phyloP scores from a whole-genome alignment of 2,888 invertebrate species.

The Melieria crassipennis region DNA sequence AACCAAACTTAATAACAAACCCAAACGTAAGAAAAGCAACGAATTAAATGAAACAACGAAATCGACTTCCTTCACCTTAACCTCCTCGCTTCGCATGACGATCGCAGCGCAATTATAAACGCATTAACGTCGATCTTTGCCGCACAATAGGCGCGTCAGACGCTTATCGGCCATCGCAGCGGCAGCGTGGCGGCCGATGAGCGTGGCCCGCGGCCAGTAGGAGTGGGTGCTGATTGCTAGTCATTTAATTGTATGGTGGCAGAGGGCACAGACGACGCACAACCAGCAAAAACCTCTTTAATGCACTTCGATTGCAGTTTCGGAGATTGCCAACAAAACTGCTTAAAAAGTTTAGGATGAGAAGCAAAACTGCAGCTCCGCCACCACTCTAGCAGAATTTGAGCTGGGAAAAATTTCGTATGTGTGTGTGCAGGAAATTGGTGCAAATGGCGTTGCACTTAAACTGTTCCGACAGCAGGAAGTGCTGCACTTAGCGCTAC shows the following conservation, averaged over 20 bases:
- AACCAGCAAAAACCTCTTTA: no score
- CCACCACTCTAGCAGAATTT: no score
- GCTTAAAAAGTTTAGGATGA: no score
- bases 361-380: no score
- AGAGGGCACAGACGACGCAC: no score
- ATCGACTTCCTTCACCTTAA: constrained; percentile 11
- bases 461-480: constrained; percentile 24
- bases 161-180: neutral
- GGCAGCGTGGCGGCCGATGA: neutral
- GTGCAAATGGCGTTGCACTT: constrained; percentile 30
- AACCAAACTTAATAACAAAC: constrained; percentile 8
- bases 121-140: constrained; percentile 12
- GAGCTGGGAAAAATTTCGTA: no score
- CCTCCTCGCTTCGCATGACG: constrained; percentile 1
- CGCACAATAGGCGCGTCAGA: no score
- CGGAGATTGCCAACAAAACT: no score
- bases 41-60: constrained; percentile 19
- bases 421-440: constrained; percentile 23
- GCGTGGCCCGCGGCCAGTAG: neutral
- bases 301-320: no score
- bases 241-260: neutral
- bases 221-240: constrained; percentile 28
- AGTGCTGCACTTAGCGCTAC: constrained; percentile 15
- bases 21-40: neutral
- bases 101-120: constrained; percentile 30